Evolutionary conservation across 92 coral and sea anemone genomes (phyloP), one percentile per base, ranked within the genome.

Genomic region (Paragorgia papillata): DNA sequence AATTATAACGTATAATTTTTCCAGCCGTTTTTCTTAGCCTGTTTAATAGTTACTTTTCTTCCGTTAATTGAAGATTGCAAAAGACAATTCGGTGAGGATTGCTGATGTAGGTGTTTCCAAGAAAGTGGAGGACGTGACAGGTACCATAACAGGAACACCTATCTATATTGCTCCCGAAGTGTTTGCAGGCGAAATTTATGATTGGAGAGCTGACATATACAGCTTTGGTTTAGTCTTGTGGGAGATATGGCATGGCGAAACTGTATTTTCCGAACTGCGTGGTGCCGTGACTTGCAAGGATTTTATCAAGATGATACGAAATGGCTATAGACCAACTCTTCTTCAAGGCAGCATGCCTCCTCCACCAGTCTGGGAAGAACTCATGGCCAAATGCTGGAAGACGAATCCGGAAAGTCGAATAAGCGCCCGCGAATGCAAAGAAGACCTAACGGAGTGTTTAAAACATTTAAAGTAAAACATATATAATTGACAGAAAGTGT

Each of bases 161-260:
- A 37, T 77, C 18, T 84, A 84, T 73, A 60, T 77, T 33, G 88
- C 88, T 10, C 88, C 88, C 6, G 83, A 84, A 62, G 78, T 84
- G 20, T 32, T 62, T n/a, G 59, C 31, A 13, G 31, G 46, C 10
- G 30, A 41, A 22, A 8, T 37, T 10, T 78, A 66, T 32, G 80
- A 78, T 48, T 34, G 25, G 3, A 19, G 29, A n/a, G 84, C 80
- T 17, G 88, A 84, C 53, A 69, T 84, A 20, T 84, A 84, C 80
- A 78, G 84, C 35, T 62, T 84, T 28, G 83, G 83, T 15, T 7
- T 84, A 25, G 37, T 77, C 29, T 18, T 84, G 66, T 84, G 88
- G 88, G 88, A 84, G 67, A 68, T 84, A 74, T 84, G 88, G 88
- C 74, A 84, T 54, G 88, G 88, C 2, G 29, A 84, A 44, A 50